These are phyloP conservation scores for Ranitomeya variabilis DNA, from an alignment of 2,113 vertebrate species.

Conservation along the genomic window DNA sequence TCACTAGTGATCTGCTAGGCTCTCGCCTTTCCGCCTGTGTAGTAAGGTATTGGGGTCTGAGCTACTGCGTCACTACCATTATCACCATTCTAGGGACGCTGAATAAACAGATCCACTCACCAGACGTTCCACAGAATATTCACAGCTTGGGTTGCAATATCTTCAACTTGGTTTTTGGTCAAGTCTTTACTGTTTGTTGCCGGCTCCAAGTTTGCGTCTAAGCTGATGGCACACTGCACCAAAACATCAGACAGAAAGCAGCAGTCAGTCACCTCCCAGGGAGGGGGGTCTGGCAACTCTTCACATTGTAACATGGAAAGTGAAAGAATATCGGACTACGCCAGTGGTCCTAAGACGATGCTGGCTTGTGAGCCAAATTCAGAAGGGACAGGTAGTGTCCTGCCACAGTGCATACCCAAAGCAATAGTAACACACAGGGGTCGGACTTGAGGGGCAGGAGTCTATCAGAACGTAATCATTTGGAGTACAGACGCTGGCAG, in stretches of 20 bases:
- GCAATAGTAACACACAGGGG: too few relatives aligned
- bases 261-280: background rate
- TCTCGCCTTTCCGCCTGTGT: background rate
- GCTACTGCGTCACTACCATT: background rate
- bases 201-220: conserved; percentile 72
- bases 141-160: conserved; percentile 88
- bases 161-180: conserved; percentile 77
- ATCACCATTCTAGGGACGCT: background rate
- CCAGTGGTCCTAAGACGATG: too few relatives aligned
- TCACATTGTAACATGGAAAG: too few relatives aligned
- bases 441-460: too few relatives aligned
- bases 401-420: too few relatives aligned
- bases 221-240: conserved; percentile 74
- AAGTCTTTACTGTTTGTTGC: conserved; percentile 67
- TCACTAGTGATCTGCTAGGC: background rate
- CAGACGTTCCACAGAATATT: conserved; percentile 96
- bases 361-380: too few relatives aligned
- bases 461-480: too few relatives aligned
- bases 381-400: too few relatives aligned
- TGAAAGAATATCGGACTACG: background rate
- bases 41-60: background rate
- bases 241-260: conserved; percentile 62
- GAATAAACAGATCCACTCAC: conserved; percentile 71
- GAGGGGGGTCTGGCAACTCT: background rate
- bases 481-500: too few relatives aligned